phyloP scores from a whole-genome alignment of 2,888 invertebrate genomes.

The Scaptomyza caliginosa region DNA sequence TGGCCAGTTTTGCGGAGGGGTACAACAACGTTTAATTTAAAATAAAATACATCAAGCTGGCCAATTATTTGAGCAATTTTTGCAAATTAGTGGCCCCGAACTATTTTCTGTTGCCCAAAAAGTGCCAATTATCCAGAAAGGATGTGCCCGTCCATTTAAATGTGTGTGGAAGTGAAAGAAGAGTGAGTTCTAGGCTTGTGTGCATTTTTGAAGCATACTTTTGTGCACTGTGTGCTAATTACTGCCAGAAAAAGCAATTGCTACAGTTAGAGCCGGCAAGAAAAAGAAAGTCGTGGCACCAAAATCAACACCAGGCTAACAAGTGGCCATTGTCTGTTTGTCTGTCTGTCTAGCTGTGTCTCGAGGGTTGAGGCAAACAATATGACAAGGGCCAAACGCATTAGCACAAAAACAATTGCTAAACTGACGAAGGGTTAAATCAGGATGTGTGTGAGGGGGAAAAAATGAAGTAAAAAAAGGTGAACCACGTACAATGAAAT shows the following conservation, averaged over 20 bases:
- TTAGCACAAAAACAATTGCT: conserved; percentile 58
- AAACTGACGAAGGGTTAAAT: conserved; percentile 63
- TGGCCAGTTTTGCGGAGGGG: conserved; percentile 23
- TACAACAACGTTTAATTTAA: conserved; percentile 60
- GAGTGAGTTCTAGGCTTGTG: not conserved
- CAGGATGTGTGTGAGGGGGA: conserved; percentile 50
- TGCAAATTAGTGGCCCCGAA: conserved; percentile 67
- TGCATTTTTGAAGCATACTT: conserved; percentile 47
- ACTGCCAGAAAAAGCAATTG: conserved; percentile 48
- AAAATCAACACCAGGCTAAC: conserved; percentile 46
- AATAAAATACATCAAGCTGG: conserved; percentile 67
- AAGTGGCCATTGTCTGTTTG: conserved; percentile 57
- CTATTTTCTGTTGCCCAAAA: conserved; percentile 46
- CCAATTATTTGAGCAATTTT: conserved; percentile 76
- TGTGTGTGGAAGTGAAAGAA: conserved; percentile 14
- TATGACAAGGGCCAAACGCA: conserved; percentile 48
- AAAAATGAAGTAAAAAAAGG: conserved; percentile 49
- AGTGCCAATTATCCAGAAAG: conserved; percentile 57
- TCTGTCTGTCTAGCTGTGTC: too few relatives aligned
- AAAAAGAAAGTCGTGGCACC: conserved; percentile 23
- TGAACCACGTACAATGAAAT: conserved; percentile 73
- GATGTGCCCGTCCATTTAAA: not conserved
- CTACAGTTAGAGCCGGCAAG: conserved; percentile 25
- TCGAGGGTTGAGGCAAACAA: conserved; percentile 60
- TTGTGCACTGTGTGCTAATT: conserved; percentile 65